Evolutionary conservation across 2,797 vertebrate genomes (phyloP).

Genomic region (Cryptoprocta ferox): DNA sequence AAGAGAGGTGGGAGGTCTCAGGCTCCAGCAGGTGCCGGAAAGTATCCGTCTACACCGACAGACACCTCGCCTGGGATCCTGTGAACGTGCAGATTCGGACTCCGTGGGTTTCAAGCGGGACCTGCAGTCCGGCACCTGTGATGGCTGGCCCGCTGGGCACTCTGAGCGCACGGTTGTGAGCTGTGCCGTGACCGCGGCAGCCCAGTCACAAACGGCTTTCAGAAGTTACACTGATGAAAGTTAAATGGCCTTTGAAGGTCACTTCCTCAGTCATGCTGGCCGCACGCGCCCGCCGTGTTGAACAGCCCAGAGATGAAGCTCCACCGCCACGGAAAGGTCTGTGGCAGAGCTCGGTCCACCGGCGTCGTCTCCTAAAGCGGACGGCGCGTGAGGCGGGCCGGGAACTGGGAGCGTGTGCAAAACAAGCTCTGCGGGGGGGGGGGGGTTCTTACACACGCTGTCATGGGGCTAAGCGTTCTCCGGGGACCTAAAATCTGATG

Average conservation of each 20-base stretch:
- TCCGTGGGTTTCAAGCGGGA: neutral
- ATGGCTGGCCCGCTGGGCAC: too few species aligned
- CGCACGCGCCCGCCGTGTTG: neutral
- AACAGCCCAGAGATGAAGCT: neutral
- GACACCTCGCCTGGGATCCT: neutral
- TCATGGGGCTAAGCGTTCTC: too few species aligned
- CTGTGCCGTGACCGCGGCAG: too few species aligned
- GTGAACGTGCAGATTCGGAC: neutral
- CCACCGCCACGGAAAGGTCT: neutral
- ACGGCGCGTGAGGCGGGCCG: too few species aligned
- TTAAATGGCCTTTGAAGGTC: neutral
- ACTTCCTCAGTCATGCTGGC: neutral
- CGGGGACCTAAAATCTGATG: neutral
- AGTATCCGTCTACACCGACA: neutral
- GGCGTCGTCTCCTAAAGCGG: neutral
- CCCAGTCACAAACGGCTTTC: neutral
- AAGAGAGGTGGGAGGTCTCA: neutral
- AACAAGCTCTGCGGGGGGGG: too few species aligned
- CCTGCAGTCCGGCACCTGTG: neutral
- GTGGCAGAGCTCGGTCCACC: neutral
- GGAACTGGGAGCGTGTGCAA: neutral
- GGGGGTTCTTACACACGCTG: neutral
- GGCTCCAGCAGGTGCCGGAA: neutral
- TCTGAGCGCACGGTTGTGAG: too few species aligned
- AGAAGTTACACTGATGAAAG: neutral